Base-by-base conservation (phyloP, 2,797 vertebrate species). In the Hipposideros larvatus region DNA sequence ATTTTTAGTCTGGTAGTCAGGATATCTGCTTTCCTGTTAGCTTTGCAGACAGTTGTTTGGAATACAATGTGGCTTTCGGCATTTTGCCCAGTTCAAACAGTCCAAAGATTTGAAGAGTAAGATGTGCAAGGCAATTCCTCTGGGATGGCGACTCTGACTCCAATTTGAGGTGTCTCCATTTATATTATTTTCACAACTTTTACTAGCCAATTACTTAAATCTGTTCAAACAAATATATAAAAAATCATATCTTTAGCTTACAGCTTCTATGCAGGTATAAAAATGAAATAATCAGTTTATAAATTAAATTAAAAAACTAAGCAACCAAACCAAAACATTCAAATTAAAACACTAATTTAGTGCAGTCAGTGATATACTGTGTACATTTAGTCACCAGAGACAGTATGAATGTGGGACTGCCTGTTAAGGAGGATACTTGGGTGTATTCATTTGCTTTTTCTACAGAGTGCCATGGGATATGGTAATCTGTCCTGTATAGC, bases 261-360 rank as follows among this genome's bases (percentile, higher is more conserved):
- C 28, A 78, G 41, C 41, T 97, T 94, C 73, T 31, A n/a, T 66
- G 55, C 0, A 46, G 55, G 21, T 71, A n/a, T 92, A 82, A 92
- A 92, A 90, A 51, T 90, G n/a, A 92, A 84, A 24, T 19, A 66
- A 90, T 85, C n/a, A 46, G 26, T 75, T 87, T 87, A 48, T 82
- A 70, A 87, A 77, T 77, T 63, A 75, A 70, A 78, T 71, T 53
- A 71, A 83, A 83, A 83, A 83, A 83, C 28, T 46, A 51, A 75
- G 53, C 11, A 43, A 85, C 28, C 75, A 94, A 82, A 87, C 43
- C 3, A 13, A 87, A 75, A 57, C 24, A 61, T 77, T 91, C 11
- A 87, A 83, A 83, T 91, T 83, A 77, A 63, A 77, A 63, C 18
- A 51, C 31, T 79, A 71, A 78, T 85, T 78, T 89, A 83, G 79